Base-by-base conservation (phyloP, 2,888 invertebrate species). In the Cataglyphis altisquamis region DNA sequence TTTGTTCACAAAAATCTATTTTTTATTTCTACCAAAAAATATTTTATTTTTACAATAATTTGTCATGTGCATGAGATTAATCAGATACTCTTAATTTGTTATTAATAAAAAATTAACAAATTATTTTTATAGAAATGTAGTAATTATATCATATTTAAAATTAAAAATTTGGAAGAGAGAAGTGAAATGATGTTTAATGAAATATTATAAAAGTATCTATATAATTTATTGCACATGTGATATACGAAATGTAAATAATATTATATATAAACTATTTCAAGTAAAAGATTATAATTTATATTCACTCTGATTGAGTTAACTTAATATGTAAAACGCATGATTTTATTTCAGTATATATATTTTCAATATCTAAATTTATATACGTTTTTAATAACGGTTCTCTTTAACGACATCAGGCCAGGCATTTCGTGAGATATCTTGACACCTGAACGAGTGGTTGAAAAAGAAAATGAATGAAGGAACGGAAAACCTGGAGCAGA, bases 391-490 rank as follows among this genome's bases (percentile, higher is more conserved):
- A 2, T 48, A 68, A 32, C 0, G 5, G 1, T 68, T 48, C n/a
- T 60, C 25, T 25, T 68, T 60, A 78, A 60, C 18, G 25, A 68
- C 32, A 21, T 62, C 41, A 48, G 15, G 29, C 18, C 55, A 15
- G 1, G n/a, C 6, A 9, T 80, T 60, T 60, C 25, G 18, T 4
- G 21, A 4, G 45, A 45, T 6, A 78, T 68, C 29, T 57, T 57
- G 52, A 57, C 57, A n/a, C 10, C 41, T 36, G 3, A 68, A 21
- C 12, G 45, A 8, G 39, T 18, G 21, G n/a, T 10, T 41, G 32
- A 41, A 60, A 60, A 68, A 57, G 66, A 60, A 68, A 60, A 78
- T 60, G 21, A 78, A 78, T 18, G 68, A 66, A 45, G 52, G 12
- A 12, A 60, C 32, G 60, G 70, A 68, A 78, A 80, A 60, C 32